Base-by-base conservation (phyloP, 2,797 vertebrate species). In the Antennarius maculatus region DNA sequence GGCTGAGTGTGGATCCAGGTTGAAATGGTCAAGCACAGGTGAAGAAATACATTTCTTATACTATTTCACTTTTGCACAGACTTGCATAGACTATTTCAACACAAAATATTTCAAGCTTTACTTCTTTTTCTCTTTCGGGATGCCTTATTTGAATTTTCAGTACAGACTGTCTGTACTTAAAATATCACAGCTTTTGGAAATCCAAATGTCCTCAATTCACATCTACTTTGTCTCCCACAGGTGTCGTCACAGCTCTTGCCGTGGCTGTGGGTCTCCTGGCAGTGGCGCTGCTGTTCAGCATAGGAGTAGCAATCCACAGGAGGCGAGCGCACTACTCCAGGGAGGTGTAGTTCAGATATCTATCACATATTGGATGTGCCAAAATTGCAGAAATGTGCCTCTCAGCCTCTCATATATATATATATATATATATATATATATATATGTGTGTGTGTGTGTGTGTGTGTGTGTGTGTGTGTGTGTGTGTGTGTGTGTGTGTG, bases 1-100 rank as follows among this genome's bases (percentile, higher is more conserved):
- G 59, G 77, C 48, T 0, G 95, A 95, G 74, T 97, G 96, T n/a
- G 88, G 88, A 4, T 69, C 86, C 4, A 77, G 42, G 45, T 75
- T 62, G 2, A 85, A 66, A 56, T 80, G 74, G 77, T 75, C 85
- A 18, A 71, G 78, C 50, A 64, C 89, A 84, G 88, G 91, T 93
- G 58, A 78, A 28, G 5, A 47, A 12, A 3, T 2, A 0, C 3
- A 7, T 48, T 4, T n/a, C 61, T 42, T 49, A 16, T 29, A 5
- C 5, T 46, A 16, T 11, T 6, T 47, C 6, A 5, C 5, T 3
- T 14, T 45, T 48, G n/a, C 47, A 7, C 5, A 18, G n/a, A 54
- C 12, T 73, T 65, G 12, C n/a, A 3, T 43, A 27, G 34, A 9
- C 23, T 50, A 4, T 14, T 62, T 31, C 11, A 23, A 5, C 2